Evolutionary conservation across 1,140 invertebrate genomes (phyloP), one percentile per base, ranked within the genome.

Genomic region (Drosophila saltans): DNA sequence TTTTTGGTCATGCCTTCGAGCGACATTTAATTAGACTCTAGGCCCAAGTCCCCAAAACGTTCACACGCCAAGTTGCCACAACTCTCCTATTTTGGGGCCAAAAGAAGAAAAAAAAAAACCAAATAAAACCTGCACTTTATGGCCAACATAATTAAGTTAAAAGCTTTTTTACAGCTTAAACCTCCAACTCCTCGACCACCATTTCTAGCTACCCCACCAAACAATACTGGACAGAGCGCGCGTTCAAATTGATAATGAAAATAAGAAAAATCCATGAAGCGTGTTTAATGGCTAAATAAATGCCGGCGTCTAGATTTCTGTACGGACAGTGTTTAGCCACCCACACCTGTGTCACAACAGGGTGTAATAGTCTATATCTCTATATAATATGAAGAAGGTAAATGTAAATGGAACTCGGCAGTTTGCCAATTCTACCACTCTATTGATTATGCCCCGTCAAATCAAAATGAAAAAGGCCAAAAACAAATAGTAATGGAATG

Each of bases 61-160:
- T 85, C 81, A 78, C 82, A 86, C 78, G 78, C 76, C 76, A 81
- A 75, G 72, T 65, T 78, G 69, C 60, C 64, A 33, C 63, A 16
- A 30, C 52, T 48, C 43, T 57, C 52, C 62, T 66, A 58, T 66
- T 48, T 68, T 43, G 36, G 48, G 72, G 58, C 66, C 79, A 76
- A 83, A 85, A 85, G 9, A 9, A 40, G 3, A 40, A 9, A 58
- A 21, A 30, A 56, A 24, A 55, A 55, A 55, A 55, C 48, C 71
- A 75, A 86, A 86, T 88, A 89, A 88, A 84, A 89, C 80, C 84
- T 89, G 80, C 84, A 89, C 80, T 88, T 88, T 88, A 88, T 89
- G 78, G 84, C 80, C 84, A 86, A 90, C 84, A 90, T 90, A 89
- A 89, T 89, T 89, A 89, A 90, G 81, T 89, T 89, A 84, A 89